Conservation (phyloP, 2,797 vertebrate species). For the Cuniculus paca region DNA sequence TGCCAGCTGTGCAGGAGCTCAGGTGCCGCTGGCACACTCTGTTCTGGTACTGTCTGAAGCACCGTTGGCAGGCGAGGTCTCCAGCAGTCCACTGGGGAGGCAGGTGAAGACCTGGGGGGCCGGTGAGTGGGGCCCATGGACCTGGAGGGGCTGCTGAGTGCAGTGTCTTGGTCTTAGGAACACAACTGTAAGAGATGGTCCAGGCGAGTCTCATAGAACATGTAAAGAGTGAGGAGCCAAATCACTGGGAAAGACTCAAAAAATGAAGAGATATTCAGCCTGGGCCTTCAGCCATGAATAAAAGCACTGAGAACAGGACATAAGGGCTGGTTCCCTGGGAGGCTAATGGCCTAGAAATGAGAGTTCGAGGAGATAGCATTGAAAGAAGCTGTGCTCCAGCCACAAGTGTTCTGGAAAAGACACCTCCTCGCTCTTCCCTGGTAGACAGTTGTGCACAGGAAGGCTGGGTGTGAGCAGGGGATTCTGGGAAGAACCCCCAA, state of each 20-base stretch:
- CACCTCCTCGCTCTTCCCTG: background rate
- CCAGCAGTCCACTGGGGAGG: background rate
- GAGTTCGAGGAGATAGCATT: background rate
- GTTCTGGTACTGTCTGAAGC: background rate
- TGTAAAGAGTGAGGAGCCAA: rapidly evolving
- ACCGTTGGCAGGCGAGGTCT: background rate
- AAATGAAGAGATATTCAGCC: background rate
- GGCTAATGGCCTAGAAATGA: background rate
- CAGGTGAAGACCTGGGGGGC: background rate
- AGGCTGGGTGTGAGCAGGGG: rapidly evolving
- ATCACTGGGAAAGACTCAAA: background rate
- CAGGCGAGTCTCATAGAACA: background rate
- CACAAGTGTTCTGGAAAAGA: too few species aligned
- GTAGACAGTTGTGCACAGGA: background rate
- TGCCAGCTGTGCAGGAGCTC: background rate
- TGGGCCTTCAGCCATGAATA: background rate
- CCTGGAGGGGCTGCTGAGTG: background rate
- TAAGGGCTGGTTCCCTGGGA: background rate
- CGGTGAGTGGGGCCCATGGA: background rate
- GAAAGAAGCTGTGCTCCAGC: too few species aligned
- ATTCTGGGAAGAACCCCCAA: background rate
- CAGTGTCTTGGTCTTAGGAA: background rate
- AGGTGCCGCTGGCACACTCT: background rate
- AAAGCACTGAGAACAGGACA: background rate
- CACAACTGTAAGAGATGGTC: background rate